Percentiles rank a stretch among this genome's conserved stretches.
These are phyloP conservation scores for Tragopan temminckii DNA, from an alignment of 2,797 vertebrate species.

Conservation along the genomic window DNA sequence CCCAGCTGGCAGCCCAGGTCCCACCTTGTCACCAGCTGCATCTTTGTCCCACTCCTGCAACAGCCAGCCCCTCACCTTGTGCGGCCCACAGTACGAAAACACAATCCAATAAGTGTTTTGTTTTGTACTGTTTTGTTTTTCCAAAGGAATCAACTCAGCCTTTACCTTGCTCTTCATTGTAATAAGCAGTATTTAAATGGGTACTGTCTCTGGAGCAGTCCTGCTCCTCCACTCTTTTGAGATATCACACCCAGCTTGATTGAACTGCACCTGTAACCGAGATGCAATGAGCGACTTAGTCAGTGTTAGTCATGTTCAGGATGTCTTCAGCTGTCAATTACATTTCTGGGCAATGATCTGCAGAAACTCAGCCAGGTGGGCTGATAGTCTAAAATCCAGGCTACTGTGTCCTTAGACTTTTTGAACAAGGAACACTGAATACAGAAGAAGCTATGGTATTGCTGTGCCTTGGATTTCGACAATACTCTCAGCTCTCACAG, in stretches of 20 bases:
- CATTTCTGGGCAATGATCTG: not conserved
- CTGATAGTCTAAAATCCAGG: not conserved
- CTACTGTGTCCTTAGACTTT: not conserved
- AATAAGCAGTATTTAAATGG: fast-evolving
- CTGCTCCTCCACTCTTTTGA: fast-evolving
- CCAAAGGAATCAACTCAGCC: not conserved
- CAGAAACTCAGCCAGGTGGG: not conserved
- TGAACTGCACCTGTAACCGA: not conserved
- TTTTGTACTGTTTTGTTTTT: no score
- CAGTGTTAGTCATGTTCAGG: fast-evolving
- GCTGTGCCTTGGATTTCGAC: not conserved
- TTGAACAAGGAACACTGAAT: not conserved
- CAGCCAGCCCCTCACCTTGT: not conserved
- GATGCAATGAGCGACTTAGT: not conserved
- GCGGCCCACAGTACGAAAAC: not conserved
- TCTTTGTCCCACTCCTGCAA: not conserved
- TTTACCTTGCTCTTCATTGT: not conserved
- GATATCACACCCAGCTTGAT: not conserved
- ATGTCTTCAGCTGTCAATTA: not conserved
- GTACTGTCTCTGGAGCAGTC: not conserved
- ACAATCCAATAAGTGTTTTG: not conserved
- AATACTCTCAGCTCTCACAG: not conserved
- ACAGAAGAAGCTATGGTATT: not conserved
- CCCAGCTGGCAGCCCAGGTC: not conserved
- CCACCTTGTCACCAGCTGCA: not conserved